phyloP scores from a whole-genome alignment of 2,888 invertebrate genomes.

The Sphaeridia pumilis region DNA sequence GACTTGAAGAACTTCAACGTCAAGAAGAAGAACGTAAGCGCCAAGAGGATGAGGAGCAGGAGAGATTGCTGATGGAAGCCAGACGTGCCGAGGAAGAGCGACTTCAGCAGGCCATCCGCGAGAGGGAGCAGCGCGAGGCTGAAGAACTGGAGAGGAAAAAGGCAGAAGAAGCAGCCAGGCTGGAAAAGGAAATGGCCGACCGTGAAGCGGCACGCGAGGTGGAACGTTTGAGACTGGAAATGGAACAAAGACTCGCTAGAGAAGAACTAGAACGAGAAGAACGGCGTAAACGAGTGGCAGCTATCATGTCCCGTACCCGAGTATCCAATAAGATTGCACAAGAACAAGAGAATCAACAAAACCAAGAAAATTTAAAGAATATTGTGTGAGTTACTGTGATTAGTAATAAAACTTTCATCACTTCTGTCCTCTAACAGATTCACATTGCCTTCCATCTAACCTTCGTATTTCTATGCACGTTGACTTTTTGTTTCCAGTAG shows the following conservation, averaged over 20 bases:
- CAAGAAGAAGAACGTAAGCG: conserved; percentile 61
- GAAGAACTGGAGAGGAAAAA: conserved; percentile 51
- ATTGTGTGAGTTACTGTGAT: conserved; percentile 9
- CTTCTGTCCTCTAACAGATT: not conserved
- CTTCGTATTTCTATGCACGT: not conserved
- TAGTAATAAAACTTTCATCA: not conserved
- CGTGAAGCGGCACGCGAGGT: conserved; percentile 40
- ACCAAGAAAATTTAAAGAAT: conserved; percentile 13
- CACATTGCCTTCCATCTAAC: not conserved
- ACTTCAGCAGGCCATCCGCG: conserved; percentile 68
- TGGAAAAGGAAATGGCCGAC: conserved; percentile 75
- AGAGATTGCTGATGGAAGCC: conserved; percentile 65
- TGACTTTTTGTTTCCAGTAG: not conserved
- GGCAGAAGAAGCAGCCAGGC: conserved; percentile 64
- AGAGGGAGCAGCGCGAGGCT: conserved; percentile 56
- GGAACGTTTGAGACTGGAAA: conserved; percentile 58
- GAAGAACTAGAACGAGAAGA: conserved; percentile 83
- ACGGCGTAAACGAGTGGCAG: conserved; percentile 78
- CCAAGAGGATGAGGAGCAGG: conserved; percentile 66
- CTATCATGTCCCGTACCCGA: conserved; percentile 83
- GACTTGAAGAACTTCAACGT: conserved; percentile 65
- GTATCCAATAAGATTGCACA: not conserved
- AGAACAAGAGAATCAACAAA: conserved; percentile 12
- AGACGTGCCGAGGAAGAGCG: conserved; percentile 73
- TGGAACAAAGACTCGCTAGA: conserved; percentile 65